Evolutionary conservation across 2,797 vertebrate species (phyloP).

Genomic region (Chanos chanos): DNA sequence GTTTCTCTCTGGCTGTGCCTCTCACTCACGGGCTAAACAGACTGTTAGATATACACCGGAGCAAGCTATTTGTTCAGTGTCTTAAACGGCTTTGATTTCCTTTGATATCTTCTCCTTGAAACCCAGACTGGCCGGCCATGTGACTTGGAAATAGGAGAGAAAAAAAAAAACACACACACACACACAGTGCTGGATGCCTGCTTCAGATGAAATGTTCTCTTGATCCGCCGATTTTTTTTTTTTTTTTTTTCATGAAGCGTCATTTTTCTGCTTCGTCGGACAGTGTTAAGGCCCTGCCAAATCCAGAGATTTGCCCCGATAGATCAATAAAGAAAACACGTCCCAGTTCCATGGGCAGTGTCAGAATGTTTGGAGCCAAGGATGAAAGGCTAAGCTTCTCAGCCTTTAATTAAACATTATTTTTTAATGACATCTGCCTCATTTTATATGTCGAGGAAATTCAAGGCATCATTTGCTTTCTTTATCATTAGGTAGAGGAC

Average conservation of each 20-base stretch:
- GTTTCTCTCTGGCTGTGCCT: too few species aligned
- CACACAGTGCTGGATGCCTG: slow-evolving; percentile 41
- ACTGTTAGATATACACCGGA: slow-evolving; percentile 5
- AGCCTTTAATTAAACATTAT: slow-evolving; percentile 72
- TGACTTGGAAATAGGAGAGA: slow-evolving; percentile 19
- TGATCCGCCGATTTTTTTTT: slow-evolving; percentile 60
- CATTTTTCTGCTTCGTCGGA: slow-evolving; percentile 65
- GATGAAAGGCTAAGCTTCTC: slow-evolving; percentile 68
- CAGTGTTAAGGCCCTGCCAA: slow-evolving; percentile 51
- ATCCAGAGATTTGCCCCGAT: slow-evolving; percentile 51
- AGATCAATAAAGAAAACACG: slow-evolving; percentile 69
- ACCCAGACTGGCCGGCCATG: slow-evolving; percentile 16
- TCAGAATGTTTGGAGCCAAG: slow-evolving; percentile 54
- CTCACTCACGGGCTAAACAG: slow-evolving; percentile 17
- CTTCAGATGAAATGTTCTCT: slow-evolving; percentile 63
- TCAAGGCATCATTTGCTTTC: slow-evolving; percentile 17
- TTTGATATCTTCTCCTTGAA: slow-evolving; percentile 36
- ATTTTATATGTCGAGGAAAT: slow-evolving; percentile 53
- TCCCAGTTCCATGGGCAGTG: slow-evolving; percentile 53
- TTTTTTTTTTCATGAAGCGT: slow-evolving; percentile 43
- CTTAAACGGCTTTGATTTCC: slow-evolving; percentile 16
- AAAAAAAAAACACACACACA: too few species aligned
- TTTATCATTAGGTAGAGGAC: slow-evolving; percentile 6
- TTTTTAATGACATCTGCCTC: slow-evolving; percentile 57
- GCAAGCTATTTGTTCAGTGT: slow-evolving; percentile 28